Base-by-base conservation (phyloP, 2,797 vertebrate species). In the Hypotaenidia okinawae region DNA sequence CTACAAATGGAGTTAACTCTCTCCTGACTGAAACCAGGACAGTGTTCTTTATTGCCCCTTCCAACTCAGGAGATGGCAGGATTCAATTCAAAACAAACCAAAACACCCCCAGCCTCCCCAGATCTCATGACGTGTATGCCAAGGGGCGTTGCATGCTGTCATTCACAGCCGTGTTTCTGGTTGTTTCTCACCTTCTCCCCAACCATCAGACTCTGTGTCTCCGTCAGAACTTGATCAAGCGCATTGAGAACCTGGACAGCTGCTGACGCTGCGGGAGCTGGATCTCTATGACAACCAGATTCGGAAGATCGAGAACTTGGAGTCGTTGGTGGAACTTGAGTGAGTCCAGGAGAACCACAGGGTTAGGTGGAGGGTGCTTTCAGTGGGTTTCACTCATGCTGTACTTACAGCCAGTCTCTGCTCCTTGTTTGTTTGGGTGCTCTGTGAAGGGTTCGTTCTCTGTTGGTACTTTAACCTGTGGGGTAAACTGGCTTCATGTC, bases 231-330 rank as follows among this genome's bases (percentile, higher is more conserved):
- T 98, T 99, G 93, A 99, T 99, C 87, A 99, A 99, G 96, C 97
- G 97, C 95, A 99, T 99, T 91, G 99, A 99, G 97, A 99, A 99
- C 96, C 98, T 99, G 83, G 99, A 99, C 98, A 98, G 37, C 92
- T 99, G 91, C 98, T 96, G 57, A 98, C 97, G 54, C 97, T 99
- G 85, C 96, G 95, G 66, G 99, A 99, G 82, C 97, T 99, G 96
- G 99, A 99, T 96, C 98, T 99, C 78, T 99, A 99, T 45, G 99
- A 99, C 98, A 99, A 99, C 98, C 99, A 99, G 93, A 98, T 99
- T 89, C 98, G 98, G 94, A 99, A 99, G 97, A 98, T 99, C 39
- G 99, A 99, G 97, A 99, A 99, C 96, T 97, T 99, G 96, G 98
- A 99, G 83, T 96, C 98, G 41, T 98, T 99, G 74, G 98, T 98